These are phyloP conservation scores for Brachionus koreanus DNA, from an alignment of 1,140 invertebrate genomes.

Conservation along the genomic window DNA sequence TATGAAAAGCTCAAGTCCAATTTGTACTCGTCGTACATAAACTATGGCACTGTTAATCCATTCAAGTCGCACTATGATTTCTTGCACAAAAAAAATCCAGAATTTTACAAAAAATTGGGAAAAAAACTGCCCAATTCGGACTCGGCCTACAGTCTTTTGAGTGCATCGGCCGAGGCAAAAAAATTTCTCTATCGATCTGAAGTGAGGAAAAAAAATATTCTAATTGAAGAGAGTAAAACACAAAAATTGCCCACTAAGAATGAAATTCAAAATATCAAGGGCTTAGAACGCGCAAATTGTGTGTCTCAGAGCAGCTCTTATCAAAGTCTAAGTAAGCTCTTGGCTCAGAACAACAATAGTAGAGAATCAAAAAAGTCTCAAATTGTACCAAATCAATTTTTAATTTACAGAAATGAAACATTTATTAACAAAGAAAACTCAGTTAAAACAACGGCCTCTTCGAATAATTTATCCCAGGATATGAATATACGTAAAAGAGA, in stretches of 20 bases:
- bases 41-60: constrained; percentile 13
- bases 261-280: not conserved
- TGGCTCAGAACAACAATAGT: not conserved
- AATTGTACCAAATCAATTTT: constrained; percentile 13
- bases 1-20: not conserved
- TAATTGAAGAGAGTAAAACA: not conserved
- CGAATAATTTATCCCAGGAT: not conserved
- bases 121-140: not conserved
- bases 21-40: not conserved
- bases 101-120: constrained; percentile 3
- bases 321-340: not conserved
- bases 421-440: constrained; percentile 14
- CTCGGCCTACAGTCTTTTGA: not conserved
- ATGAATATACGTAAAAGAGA: not conserved
- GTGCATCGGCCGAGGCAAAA: not conserved
- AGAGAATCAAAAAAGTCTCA: not conserved
- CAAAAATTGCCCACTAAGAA: not conserved
- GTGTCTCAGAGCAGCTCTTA: not conserved
- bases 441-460: not conserved
- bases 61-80: constrained; percentile 19
- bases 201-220: not conserved
- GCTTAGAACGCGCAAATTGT: not conserved
- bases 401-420: constrained; percentile 30
- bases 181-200: not conserved
- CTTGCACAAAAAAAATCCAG: constrained; percentile 21